Evolutionary conservation across 2,888 invertebrate species (phyloP).

Genomic region (Julus scandinavius): DNA sequence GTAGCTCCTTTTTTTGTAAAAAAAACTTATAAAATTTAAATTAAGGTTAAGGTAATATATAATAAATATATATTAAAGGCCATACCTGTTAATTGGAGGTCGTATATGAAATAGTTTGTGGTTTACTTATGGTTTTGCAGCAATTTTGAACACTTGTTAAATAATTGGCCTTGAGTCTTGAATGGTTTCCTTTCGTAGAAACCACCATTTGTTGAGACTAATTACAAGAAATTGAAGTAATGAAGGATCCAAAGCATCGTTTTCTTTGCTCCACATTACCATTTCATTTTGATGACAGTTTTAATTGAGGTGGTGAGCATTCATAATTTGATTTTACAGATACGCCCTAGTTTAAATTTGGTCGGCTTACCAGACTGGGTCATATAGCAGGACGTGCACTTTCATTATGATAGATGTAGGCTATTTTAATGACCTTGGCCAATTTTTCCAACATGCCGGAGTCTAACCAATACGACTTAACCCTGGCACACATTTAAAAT

Average conservation of each 20-base stretch:
- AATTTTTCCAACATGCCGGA: background rate
- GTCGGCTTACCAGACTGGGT: background rate
- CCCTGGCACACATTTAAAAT: conserved; percentile 33
- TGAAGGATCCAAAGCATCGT: background rate
- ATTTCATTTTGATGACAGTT: conserved; percentile 5
- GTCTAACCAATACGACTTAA: conserved; percentile 25
- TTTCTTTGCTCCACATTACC: background rate
- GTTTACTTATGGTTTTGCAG: conserved; percentile 11
- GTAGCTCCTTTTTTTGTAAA: background rate
- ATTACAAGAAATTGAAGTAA: conserved; percentile 4
- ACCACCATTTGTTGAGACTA: background rate
- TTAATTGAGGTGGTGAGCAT: conserved; percentile 42
- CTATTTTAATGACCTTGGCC: conserved; percentile 11
- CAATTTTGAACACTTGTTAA: background rate
- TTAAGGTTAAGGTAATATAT: background rate
- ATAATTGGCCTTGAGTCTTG: background rate
- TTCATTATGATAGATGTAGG: background rate
- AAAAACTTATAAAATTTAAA: background rate
- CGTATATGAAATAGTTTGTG: background rate
- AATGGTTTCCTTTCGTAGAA: background rate
- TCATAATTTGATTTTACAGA: conserved; percentile 29
- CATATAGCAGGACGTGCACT: background rate
- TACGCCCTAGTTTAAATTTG: background rate
- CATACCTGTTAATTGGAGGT: background rate
- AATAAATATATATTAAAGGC: background rate